Conservation (phyloP, 2,113 vertebrate genomes). For the Oncorhynchus nerka region DNA sequence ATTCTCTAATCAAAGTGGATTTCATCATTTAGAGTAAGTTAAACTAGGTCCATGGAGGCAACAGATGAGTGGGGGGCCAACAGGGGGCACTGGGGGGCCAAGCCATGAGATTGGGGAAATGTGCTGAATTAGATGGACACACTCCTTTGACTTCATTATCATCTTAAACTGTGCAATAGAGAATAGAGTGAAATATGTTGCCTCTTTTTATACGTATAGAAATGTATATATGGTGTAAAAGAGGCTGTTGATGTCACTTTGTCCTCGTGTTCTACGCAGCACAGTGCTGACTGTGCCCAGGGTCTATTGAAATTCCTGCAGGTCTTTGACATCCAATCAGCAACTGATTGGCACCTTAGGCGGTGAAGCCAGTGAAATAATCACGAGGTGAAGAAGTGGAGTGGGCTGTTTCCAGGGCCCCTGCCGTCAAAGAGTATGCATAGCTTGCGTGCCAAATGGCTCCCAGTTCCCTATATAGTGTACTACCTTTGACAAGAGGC, state of each 20-base stretch:
- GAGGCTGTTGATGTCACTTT: conserved; percentile 51
- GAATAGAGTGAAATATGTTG: conserved; percentile 24
- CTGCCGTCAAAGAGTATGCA: conserved; percentile 20
- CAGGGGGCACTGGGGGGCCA: conserved; percentile 75
- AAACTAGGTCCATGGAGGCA: conserved; percentile 40
- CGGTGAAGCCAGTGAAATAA: conserved; percentile 60
- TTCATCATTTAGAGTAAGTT: background rate
- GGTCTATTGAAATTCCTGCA: conserved; percentile 47
- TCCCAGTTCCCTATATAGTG: no score
- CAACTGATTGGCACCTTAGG: conserved; percentile 67
- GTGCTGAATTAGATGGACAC: conserved; percentile 22
- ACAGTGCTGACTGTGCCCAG: conserved; percentile 38
- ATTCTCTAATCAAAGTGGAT: no score
- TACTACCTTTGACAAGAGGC: no score
- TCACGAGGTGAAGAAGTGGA: conserved; percentile 57
- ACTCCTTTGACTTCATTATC: conserved; percentile 19
- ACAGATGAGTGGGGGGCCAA: conserved; percentile 71
- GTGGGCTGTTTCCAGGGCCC: conserved; percentile 44
- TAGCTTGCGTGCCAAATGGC: no score
- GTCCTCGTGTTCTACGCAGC: conserved; percentile 10
- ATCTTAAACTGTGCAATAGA: conserved; percentile 1
- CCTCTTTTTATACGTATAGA: conserved; percentile 36
- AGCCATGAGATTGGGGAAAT: conserved; percentile 56
- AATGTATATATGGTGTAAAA: conserved; percentile 22
- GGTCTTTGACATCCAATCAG: conserved; percentile 63